Base-by-base conservation (phyloP, 2,888 invertebrate genomes). In the Machimus atricapillus region DNA sequence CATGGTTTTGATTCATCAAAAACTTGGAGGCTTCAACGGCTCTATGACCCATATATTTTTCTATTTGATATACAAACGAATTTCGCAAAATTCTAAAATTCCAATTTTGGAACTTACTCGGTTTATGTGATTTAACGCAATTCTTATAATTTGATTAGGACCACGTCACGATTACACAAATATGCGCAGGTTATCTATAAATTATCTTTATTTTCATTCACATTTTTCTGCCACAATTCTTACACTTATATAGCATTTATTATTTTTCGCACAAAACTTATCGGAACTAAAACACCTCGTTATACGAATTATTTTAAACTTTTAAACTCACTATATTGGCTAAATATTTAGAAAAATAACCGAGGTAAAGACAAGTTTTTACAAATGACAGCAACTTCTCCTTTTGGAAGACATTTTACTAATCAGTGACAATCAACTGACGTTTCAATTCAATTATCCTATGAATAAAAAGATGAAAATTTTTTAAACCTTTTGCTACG, bases 111-210 rank as follows among this genome's bases (percentile, higher is more conserved):
- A 77, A 77, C 77, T 77, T 77, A 77, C 77, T 16, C 37, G 16
- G 1, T 19, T 34, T 77, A n/a, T 40, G 77, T 43, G 77, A 37
- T 19, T 40, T 77, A 77, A 16, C n/a, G 77, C 77, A 77, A 40
- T 37, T 34, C 34, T 77, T 77, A 77, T 77, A 77, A 77, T 77
- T 77, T 77, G 37, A 77, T 77, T 77, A 40, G 40, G 19, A 34
- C n/a, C 77, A 77, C 77, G 77, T 77, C 77, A 77, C 77, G 19
- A 77, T 77, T n/a, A 43, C 40, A 77, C 37, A 77, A 77, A 77
- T 77, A n/a, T 14, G 37, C 40, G 23, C 77, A 46, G 37, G 23
- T 77, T 77, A 77, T 37, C 16, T 40, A 77, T 19, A 16, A 77
- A 19, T 76, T 77, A 46, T 46, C 43, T 46, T 46, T 46, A 46